Percentiles rank a stretch among this genome's conserved stretches.
phyloP scores from a whole-genome alignment of 2,113 vertebrate species.

The Lamprologus tigripictilis region DNA sequence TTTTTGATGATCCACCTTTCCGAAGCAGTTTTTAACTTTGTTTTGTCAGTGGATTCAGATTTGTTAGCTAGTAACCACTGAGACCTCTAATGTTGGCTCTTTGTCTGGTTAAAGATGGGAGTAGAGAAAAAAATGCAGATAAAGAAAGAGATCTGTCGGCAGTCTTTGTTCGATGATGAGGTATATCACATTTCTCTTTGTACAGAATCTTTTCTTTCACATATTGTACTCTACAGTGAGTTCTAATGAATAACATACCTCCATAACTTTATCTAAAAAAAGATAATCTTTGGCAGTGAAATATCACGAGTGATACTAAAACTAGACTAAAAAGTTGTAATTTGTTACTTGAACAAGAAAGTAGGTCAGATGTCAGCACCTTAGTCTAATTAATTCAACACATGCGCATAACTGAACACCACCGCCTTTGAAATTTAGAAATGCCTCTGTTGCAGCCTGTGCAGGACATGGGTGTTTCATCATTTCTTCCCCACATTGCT shows the following conservation, averaged over 20 bases:
- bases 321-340: neutral
- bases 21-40: neutral
- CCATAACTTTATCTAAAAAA: neutral
- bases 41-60: neutral
- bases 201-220: neutral
- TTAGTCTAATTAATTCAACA: neutral
- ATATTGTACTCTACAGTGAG: neutral
- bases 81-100: neutral
- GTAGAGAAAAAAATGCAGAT: neutral
- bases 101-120: neutral
- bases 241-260: neutral
- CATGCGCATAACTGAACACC: neutral
- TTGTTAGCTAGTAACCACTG: neutral
- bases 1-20: neutral
- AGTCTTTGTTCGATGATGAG: neutral
- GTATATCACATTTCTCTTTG: neutral
- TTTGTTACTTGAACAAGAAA: neutral
- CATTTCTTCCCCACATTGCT: neutral
- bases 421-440: neutral
- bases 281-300: neutral
- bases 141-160: neutral
- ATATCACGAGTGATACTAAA: neutral
- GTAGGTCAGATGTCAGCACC: conserved; percentile 10
- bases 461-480: neutral
- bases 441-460: neutral